Evolutionary conservation across 2,888 invertebrate species (phyloP).

Genomic region (Dinocampus coccinellae): DNA sequence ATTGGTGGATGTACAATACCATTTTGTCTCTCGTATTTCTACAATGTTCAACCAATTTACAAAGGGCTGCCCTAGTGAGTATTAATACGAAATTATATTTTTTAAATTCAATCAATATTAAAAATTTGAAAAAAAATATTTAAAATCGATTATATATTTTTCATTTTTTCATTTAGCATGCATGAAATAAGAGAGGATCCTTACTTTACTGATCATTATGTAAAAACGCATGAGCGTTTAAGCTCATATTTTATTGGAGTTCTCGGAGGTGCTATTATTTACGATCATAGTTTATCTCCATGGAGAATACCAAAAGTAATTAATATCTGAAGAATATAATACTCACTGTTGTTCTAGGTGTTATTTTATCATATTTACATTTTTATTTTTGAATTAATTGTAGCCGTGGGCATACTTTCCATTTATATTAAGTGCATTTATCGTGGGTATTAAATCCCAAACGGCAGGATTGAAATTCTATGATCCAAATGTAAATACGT

Average conservation of each 20-base stretch:
- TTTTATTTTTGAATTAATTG: not conserved
- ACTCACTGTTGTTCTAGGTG: no score
- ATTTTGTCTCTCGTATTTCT: conserved; percentile 50
- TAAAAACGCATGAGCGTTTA: conserved; percentile 53
- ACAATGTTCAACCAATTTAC: conserved; percentile 49
- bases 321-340: not conserved
- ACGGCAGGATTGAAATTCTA: conserved; percentile 48
- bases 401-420: conserved; percentile 50
- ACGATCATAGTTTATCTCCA: conserved; percentile 48
- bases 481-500: conserved; percentile 51
- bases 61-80: conserved; percentile 54
- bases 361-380: not conserved
- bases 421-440: conserved; percentile 47
- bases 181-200: conserved; percentile 43
- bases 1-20: conserved; percentile 48
- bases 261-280: conserved; percentile 52
- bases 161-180: conserved; percentile 35
- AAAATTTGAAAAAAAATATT: not conserved
- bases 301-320: conserved; percentile 54
- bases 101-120: not conserved
- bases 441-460: conserved; percentile 45
- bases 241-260: conserved; percentile 54
- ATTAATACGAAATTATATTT: not conserved
- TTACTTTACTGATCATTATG: conserved; percentile 51
- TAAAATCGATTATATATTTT: no score